Evolutionary conservation across 2,113 vertebrate genomes (phyloP).

Genomic region (Panthera tigris): DNA sequence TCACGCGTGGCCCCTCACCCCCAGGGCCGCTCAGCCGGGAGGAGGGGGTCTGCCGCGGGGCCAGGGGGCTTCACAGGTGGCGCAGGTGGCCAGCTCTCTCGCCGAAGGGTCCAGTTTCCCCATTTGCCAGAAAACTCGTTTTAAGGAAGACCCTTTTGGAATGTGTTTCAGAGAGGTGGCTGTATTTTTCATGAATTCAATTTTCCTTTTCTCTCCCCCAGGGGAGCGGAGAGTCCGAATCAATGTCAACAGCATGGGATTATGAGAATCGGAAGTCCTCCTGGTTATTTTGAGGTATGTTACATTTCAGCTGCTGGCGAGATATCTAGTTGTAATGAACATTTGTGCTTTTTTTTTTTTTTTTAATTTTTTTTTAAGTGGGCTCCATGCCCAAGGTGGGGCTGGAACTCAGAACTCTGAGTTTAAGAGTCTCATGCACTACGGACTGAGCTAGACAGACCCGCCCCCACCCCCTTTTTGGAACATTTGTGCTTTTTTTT

Average conservation of each 20-base stretch:
- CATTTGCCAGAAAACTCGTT: not conserved
- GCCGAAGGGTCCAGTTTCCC: not conserved
- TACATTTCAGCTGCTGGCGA: not conserved
- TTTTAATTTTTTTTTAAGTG: too few species aligned
- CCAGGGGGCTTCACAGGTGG: not conserved
- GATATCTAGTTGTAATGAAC: not conserved
- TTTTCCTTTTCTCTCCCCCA: not conserved
- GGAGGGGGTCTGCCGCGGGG: not conserved
- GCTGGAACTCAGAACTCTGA: too few species aligned
- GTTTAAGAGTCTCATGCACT: too few species aligned
- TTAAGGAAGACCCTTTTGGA: not conserved
- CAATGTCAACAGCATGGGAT: not conserved
- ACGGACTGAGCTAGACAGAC: too few species aligned
- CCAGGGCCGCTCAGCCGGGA: not conserved
- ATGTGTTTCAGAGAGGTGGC: not conserved
- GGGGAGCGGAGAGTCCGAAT: not conserved
- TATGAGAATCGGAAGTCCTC: not conserved
- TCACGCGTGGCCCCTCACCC: rapidly evolving
- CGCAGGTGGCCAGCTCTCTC: not conserved
- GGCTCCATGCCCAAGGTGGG: too few species aligned
- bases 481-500: too few species aligned
- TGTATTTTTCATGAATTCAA: not conserved
- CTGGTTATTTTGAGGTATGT: not conserved
- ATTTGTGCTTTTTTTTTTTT: not conserved
- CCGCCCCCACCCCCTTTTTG: too few species aligned